Evolutionary conservation across 2,888 invertebrate species (phyloP).

Genomic region (Tenthredo livida): DNA sequence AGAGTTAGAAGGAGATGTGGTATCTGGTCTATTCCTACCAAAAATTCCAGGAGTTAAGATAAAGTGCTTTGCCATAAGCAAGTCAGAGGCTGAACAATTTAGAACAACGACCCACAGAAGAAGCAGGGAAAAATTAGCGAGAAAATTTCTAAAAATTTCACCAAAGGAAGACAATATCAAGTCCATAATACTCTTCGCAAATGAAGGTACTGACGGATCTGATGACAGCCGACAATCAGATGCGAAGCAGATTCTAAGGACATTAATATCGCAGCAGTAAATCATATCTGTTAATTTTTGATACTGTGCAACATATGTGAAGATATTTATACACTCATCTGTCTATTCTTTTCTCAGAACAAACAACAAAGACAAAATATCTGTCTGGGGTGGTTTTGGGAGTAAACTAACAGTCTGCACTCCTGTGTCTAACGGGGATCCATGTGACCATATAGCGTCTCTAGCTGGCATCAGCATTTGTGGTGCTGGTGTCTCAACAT

Average conservation of each 20-base stretch:
- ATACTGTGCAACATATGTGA: background rate
- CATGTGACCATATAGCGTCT: conserved; percentile 55
- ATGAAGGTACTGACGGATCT: background rate
- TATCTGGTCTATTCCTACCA: conserved; percentile 67
- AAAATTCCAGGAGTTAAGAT: conserved; percentile 64
- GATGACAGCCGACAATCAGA: background rate
- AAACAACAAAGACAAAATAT: conserved; percentile 1
- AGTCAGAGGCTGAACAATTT: background rate
- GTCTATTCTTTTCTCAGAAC: conserved; percentile 47
- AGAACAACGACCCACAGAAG: background rate
- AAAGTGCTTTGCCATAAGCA: conserved; percentile 54
- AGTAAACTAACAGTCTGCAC: conserved; percentile 64
- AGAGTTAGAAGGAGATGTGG: conserved; percentile 54
- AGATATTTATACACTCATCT: conserved; percentile 7
- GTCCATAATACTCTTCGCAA: conserved; percentile 65
- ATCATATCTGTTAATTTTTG: background rate
- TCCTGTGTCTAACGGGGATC: conserved; percentile 8
- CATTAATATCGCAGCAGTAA: conserved; percentile 29
- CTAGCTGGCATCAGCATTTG: conserved; percentile 63
- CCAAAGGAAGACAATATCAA: conserved; percentile 60
- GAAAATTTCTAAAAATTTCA: conserved; percentile 31
- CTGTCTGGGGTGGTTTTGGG: conserved; percentile 69
- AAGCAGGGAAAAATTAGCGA: conserved; percentile 19
- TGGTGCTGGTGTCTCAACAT: conserved; percentile 68
- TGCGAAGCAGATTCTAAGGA: conserved; percentile 54